A percentile compares a stretch with the other conserved stretches of the same genome.
Evolutionary conservation across 2,113 vertebrate genomes (phyloP).

Genomic region (Corythoichthys intestinalis): DNA sequence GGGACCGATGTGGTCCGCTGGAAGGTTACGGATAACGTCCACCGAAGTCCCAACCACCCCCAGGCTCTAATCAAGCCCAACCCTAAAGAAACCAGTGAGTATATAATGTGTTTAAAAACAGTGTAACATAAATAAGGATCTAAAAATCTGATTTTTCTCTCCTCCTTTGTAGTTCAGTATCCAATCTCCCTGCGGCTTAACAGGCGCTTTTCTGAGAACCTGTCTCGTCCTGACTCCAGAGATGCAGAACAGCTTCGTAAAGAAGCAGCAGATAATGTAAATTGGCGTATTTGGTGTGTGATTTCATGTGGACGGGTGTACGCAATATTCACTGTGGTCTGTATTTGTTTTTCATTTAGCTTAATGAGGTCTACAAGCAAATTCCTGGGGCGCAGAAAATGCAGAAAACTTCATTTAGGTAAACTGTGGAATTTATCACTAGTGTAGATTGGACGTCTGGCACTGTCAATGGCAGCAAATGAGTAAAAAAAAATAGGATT

Average conservation of each 20-base stretch:
- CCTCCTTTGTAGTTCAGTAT: slow-evolving; percentile 76
- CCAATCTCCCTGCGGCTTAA: slow-evolving; percentile 86
- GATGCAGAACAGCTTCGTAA: slow-evolving; percentile 81
- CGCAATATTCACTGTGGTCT: background rate
- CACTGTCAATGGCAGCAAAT: too few species aligned
- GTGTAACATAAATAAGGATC: too few species aligned
- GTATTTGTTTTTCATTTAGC: slow-evolving; percentile 63
- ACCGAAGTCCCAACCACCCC: slow-evolving; percentile 68
- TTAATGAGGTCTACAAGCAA: slow-evolving; percentile 84
- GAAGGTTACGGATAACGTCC: slow-evolving; percentile 92
- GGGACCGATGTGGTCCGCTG: slow-evolving; percentile 85
- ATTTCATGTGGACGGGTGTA: background rate
- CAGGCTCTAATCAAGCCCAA: slow-evolving; percentile 67
- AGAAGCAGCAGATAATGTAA: slow-evolving; percentile 88
- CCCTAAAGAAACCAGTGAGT: slow-evolving; percentile 82
- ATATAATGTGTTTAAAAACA: background rate
- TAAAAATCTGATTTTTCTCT: background rate
- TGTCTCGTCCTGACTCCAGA: slow-evolving; percentile 73
- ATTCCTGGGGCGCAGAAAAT: slow-evolving; percentile 80
- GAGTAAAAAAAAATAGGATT: too few species aligned
- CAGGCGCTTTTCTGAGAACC: slow-evolving; percentile 81
- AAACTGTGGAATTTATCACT: slow-evolving; percentile 13
- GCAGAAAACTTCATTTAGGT: slow-evolving; percentile 91
- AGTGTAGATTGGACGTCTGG: too few species aligned
- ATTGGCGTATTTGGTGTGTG: slow-evolving; percentile 30